Evolutionary conservation across 37 sponge, comb jelly and placozoan species (phyloP), one percentile per base, ranked within the genome.

Genomic region (Eunapius fragilis): DNA sequence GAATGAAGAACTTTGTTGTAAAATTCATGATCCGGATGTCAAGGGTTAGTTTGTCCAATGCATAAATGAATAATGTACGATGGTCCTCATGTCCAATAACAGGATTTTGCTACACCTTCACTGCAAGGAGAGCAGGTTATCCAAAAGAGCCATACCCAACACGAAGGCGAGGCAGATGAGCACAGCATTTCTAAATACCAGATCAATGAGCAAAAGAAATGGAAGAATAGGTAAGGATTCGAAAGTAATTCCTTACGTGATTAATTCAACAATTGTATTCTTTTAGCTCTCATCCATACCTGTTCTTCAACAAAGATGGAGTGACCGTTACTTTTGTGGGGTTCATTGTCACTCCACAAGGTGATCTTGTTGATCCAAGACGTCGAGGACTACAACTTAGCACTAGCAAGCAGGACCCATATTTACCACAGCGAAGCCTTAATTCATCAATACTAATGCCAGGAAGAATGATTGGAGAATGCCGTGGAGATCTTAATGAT

Each of bases 1-100:
- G 88, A 2, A 86, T 97, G 69, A 94, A 92, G 50, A 26, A 68
- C 24, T 97, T 97, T 92, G 95, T 97, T 2, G 89, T 92, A 14
- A 92, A 90, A 37, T 94, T 97, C 77, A 90, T 97, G 93, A 88
- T 97, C 22, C 74, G 67, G 67, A 97, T 97, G 97, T 90, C 96
- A 23, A 37, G 71, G 72, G 92, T 92, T 2, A 27, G 27, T 73
- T n/a, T 17, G 13, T 35, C 35, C 25, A 13, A 72, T 67, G 84
- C 50, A 75, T 24, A 5, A 3, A 70, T n/a, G 26, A 3, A 25
- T 3, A 3, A 28, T 70, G 71, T 28, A 6, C 7, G 5, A 30
- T 5, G 7, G 9, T n/a, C 13, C 13, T 77, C 3, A 32, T 41
- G 0, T 67, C 26, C 71, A 0, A 67, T 31, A 12, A 2, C 68